Percentiles rank a stretch among this genome's conserved stretches.
Conservation (phyloP, 2,113 vertebrate genomes). For the Chionomys nivalis region DNA sequence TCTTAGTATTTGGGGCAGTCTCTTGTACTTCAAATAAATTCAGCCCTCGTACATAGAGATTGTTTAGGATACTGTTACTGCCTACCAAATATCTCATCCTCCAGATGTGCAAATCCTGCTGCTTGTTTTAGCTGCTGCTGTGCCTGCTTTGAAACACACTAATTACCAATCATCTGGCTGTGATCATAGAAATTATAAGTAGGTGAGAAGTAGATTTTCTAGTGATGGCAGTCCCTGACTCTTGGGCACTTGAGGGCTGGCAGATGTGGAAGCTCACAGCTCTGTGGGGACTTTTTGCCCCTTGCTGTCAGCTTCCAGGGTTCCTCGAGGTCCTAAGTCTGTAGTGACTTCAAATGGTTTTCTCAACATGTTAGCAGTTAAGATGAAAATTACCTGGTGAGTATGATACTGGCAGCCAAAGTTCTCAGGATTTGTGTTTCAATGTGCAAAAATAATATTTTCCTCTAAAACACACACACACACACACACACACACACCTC, state of each 20-base stretch:
- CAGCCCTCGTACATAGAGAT: not conserved
- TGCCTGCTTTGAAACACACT: not conserved
- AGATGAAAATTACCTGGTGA: not conserved
- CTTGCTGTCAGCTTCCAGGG: not conserved
- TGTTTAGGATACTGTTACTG: not conserved
- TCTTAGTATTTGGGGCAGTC: not conserved
- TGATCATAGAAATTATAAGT: not conserved
- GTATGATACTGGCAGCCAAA: not conserved
- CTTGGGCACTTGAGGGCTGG: not conserved
- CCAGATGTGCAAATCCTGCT: not conserved
- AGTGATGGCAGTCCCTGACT: not conserved
- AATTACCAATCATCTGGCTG: not conserved
- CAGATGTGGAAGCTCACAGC: not conserved
- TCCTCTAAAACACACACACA: not conserved
- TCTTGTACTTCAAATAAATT: not conserved
- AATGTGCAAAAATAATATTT: conserved; percentile 12
- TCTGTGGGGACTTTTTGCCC: not conserved
- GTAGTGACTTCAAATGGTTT: not conserved
- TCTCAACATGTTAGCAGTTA: not conserved
- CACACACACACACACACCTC: not conserved
- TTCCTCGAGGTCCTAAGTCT: not conserved
- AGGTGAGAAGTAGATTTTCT: not conserved
- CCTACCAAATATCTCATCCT: not conserved
- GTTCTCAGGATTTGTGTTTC: not conserved
- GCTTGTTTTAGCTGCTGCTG: not conserved